Evolutionary conservation across 2,888 invertebrate genomes (phyloP).

Genomic region (Eristalis arbustorum): DNA sequence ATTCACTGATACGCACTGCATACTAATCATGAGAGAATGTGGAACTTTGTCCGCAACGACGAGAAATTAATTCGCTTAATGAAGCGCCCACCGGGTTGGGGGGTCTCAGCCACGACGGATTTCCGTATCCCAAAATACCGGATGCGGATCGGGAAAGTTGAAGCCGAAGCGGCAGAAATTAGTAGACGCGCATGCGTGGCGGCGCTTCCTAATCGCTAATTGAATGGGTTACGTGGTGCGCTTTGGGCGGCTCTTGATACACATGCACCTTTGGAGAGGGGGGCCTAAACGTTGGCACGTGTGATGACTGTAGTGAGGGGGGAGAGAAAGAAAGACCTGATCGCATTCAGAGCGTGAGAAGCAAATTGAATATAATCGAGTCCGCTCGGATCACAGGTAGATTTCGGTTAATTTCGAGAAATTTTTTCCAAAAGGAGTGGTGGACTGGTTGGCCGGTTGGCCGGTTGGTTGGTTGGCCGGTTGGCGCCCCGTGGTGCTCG

Average conservation of each 20-base stretch:
- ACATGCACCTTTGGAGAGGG: conserved; percentile 22
- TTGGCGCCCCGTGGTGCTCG: conserved; percentile 46
- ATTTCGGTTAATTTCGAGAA: conserved; percentile 58
- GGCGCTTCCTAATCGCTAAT: conserved; percentile 46
- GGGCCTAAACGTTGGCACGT: not conserved
- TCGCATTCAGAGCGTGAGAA: conserved; percentile 67
- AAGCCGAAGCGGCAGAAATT: not conserved
- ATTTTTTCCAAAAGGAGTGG: conserved; percentile 16
- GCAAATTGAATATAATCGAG: conserved; percentile 53
- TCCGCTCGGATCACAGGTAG: conserved; percentile 52
- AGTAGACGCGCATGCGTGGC: conserved; percentile 1
- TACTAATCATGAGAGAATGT: conserved; percentile 65
- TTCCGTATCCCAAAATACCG: conserved; percentile 69
- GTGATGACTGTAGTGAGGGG: not conserved
- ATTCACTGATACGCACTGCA: conserved; percentile 63
- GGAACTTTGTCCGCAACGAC: conserved; percentile 14
- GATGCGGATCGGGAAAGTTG: conserved; percentile 45
- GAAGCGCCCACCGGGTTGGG: conserved; percentile 26
- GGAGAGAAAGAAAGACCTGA: too few relatives aligned
- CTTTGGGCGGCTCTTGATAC: not conserved
- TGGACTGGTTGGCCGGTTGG: not conserved
- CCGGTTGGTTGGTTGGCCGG: not conserved
- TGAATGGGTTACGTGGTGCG: conserved; percentile 33
- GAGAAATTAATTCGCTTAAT: too few relatives aligned
- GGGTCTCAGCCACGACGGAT: conserved; percentile 54